phyloP scores from a whole-genome alignment of 1,140 invertebrate genomes.

The Drosophila teissieri region DNA sequence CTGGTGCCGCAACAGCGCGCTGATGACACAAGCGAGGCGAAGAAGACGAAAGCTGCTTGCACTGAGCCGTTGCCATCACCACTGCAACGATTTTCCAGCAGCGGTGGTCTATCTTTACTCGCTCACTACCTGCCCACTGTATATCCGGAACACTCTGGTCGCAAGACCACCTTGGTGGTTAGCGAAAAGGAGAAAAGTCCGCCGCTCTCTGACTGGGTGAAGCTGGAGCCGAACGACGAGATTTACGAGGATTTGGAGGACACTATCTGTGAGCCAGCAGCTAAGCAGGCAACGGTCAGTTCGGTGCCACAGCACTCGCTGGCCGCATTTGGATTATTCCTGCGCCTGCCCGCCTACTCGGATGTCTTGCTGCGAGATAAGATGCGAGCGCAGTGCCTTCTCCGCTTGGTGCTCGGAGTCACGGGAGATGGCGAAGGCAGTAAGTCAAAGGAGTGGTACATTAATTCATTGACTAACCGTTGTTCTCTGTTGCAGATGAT shows the following conservation, averaged over 20 bases:
- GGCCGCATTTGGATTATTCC: conserved; percentile 94
- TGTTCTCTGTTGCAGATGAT: conserved; percentile 86
- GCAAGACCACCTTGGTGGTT: conserved; percentile 82
- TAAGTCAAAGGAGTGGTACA: conserved; percentile 76
- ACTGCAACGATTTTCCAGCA: conserved; percentile 92
- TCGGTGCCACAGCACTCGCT: conserved; percentile 94
- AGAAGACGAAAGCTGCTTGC: conserved; percentile 63
- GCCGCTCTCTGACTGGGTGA: conserved; percentile 91
- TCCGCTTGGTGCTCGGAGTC: conserved; percentile 94
- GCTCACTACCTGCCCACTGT: conserved; percentile 94
- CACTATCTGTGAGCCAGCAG: conserved; percentile 78
- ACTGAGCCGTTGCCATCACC: conserved; percentile 85
- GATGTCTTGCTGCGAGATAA: conserved; percentile 93
- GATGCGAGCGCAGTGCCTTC: conserved; percentile 92
- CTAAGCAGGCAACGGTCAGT: conserved; percentile 73
- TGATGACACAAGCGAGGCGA: conserved; percentile 48
- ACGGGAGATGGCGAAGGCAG: conserved; percentile 95
- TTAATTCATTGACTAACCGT: background rate
- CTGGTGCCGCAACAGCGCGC: conserved; percentile 49
- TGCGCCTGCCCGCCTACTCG: conserved; percentile 94
- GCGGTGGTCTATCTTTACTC: conserved; percentile 94
- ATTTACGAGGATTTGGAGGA: conserved; percentile 89
- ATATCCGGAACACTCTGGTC: conserved; percentile 89
- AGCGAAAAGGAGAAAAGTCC: conserved; percentile 85
- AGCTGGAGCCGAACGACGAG: conserved; percentile 89